A percentile compares a stretch with the other conserved stretches of the same genome.
phyloP scores from a whole-genome alignment of 2,888 invertebrate genomes.

The Ormyrus thymus region DNA sequence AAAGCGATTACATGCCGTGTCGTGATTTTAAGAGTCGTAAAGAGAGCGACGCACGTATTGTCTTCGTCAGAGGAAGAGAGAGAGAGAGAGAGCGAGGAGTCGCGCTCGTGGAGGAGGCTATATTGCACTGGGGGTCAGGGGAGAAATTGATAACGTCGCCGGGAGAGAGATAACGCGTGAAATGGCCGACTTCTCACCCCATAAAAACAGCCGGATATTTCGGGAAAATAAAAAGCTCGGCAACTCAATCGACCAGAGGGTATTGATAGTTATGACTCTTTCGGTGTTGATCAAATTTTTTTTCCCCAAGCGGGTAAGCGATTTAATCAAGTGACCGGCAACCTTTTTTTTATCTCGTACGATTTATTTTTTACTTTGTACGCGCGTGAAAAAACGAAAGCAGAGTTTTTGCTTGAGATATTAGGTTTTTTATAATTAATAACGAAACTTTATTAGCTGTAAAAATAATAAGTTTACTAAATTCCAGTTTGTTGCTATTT shows the following conservation, averaged over 20 bases:
- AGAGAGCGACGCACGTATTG: slow-evolving; percentile 69
- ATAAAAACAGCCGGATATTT: slow-evolving; percentile 51
- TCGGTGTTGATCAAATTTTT: slow-evolving; percentile 49
- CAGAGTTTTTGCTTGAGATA: no score
- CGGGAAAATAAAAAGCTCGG: slow-evolving; percentile 52
- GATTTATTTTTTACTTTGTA: no score
- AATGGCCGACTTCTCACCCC: slow-evolving; percentile 57
- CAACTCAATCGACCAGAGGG: slow-evolving; percentile 49
- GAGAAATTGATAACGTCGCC: slow-evolving; percentile 50
- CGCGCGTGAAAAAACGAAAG: no score
- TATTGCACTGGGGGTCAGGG: not conserved
- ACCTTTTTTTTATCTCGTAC: no score
- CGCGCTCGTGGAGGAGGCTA: not conserved
- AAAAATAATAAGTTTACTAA: no score
- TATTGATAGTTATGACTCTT: slow-evolving; percentile 54
- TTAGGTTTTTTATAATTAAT: no score
- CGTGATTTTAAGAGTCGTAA: slow-evolving; percentile 70
- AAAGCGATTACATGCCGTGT: slow-evolving; percentile 4
- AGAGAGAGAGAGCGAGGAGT: no score
- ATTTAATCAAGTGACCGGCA: slow-evolving; percentile 37
- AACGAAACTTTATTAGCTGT: no score
- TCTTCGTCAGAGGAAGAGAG: not conserved
- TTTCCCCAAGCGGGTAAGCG: not conserved
- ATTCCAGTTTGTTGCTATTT: no score
- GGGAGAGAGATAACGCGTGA: slow-evolving; percentile 52